Conservation (phyloP, 2,888 invertebrate species). For the Plemyria rubiginata region DNA sequence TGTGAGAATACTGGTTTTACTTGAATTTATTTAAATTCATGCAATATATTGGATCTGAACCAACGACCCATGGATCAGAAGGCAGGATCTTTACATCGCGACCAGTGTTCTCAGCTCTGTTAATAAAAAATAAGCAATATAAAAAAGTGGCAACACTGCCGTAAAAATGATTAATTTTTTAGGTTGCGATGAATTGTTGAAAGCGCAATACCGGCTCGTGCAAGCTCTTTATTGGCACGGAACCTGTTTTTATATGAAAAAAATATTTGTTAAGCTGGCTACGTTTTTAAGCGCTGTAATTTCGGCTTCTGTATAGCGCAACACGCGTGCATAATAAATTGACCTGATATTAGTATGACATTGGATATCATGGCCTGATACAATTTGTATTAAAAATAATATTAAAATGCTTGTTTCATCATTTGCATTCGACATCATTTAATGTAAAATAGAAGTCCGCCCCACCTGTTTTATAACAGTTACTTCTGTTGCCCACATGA, state of each 20-base stretch:
- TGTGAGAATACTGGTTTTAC: no score
- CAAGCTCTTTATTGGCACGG: conserved; percentile 31
- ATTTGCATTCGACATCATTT: no score
- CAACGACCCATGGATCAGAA: neutral
- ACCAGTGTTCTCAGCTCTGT: conserved; percentile 15
- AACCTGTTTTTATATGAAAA: conserved; percentile 13
- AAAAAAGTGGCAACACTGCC: conserved; percentile 35
- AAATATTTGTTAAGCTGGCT: neutral
- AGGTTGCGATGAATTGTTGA: conserved; percentile 42
- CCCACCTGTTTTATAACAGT: no score
- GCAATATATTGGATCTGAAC: no score
- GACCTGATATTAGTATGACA: neutral
- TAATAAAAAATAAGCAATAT: conserved; percentile 42
- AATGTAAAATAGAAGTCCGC: no score
- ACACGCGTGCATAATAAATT: neutral
- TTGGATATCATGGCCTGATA: neutral
- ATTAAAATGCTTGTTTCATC: no score
- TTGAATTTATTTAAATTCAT: no score
- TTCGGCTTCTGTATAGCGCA: neutral
- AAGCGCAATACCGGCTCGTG: conserved; percentile 38
- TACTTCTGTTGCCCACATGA: no score
- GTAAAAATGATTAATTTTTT: conserved; percentile 44
- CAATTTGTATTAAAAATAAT: no score
- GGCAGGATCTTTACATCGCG: neutral
- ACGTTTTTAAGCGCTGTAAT: no score